Evolutionary conservation across 2,797 vertebrate species (phyloP).

Genomic region (Pseudochirops cupreus): DNA sequence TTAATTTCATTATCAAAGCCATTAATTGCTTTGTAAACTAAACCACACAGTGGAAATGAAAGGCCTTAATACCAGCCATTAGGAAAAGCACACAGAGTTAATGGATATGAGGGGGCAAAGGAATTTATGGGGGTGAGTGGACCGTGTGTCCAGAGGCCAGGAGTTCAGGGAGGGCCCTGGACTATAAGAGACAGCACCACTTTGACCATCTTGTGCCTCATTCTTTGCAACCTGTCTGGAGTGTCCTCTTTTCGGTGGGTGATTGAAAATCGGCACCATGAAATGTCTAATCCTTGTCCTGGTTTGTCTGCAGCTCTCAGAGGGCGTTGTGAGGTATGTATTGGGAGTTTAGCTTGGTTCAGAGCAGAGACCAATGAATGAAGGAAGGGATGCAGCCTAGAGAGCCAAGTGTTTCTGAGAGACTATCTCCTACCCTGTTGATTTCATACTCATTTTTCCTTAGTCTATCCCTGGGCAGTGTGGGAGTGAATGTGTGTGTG

Average conservation of each 20-base stretch:
- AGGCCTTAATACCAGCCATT: background rate
- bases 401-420: background rate
- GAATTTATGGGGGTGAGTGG: fast-evolving
- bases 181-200: slow-evolving; percentile 1
- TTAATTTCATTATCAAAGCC: slow-evolving; percentile 60
- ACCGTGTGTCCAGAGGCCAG: background rate
- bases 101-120: background rate
- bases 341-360: background rate
- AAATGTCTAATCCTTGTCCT: slow-evolving; percentile 76
- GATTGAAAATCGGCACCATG: slow-evolving; percentile 63
- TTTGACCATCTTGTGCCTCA: fast-evolving
- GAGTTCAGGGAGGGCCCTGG: fast-evolving
- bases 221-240: background rate
- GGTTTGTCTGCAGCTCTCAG: slow-evolving; percentile 77
- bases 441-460: background rate
- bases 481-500: background rate
- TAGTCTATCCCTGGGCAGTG: background rate
- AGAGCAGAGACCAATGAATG: background rate
- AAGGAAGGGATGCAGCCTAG: background rate
- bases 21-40: slow-evolving; percentile 59
- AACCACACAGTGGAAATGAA: slow-evolving; percentile 48
- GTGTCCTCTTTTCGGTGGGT: background rate
- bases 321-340: slow-evolving; percentile 71
- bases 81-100: background rate
- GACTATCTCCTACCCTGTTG: background rate